Evolutionary conservation across 30 jellyfish, hydroid and myxozoan genomes (phyloP).

Genomic region (Clytia hemisphaerica): DNA sequence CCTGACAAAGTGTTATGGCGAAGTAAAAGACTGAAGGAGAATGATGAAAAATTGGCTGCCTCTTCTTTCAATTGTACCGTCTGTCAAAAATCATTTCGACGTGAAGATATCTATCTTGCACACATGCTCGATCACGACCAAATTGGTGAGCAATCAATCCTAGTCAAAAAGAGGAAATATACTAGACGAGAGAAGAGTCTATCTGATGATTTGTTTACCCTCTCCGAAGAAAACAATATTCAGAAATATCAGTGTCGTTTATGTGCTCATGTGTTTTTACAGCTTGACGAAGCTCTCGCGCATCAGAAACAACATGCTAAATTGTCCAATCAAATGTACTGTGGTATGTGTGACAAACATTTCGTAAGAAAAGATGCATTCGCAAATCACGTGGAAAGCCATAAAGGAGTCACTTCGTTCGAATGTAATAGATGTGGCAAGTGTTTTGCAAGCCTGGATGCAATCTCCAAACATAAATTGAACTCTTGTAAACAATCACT

Average conservation of each 20-base stretch:
- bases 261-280: conserved; percentile 17
- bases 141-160: conserved; percentile 1
- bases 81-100: conserved; percentile 22
- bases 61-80: conserved; percentile 10
- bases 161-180: too few species aligned
- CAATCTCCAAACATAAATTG: too few species aligned
- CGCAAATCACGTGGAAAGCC: too few species aligned
- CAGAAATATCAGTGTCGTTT: conserved; percentile 27
- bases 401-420: too few species aligned
- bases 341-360: too few species aligned
- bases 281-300: conserved; percentile 25
- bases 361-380: too few species aligned
- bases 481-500: too few species aligned
- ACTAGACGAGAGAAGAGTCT: conserved; percentile 1
- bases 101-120: conserved; percentile 24
- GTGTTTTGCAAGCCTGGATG: too few species aligned
- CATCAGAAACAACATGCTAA: conserved; percentile 27
- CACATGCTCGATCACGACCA: conserved; percentile 32
- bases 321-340: too few species aligned
- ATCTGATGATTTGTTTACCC: not conserved
- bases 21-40: conserved; percentile 35
- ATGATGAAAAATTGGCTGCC: not conserved
- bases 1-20: conserved; percentile 5
- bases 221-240: not conserved
- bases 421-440: too few species aligned